phyloP scores from a whole-genome alignment of 1,140 invertebrate species.

The Ooceraea biroi region DNA sequence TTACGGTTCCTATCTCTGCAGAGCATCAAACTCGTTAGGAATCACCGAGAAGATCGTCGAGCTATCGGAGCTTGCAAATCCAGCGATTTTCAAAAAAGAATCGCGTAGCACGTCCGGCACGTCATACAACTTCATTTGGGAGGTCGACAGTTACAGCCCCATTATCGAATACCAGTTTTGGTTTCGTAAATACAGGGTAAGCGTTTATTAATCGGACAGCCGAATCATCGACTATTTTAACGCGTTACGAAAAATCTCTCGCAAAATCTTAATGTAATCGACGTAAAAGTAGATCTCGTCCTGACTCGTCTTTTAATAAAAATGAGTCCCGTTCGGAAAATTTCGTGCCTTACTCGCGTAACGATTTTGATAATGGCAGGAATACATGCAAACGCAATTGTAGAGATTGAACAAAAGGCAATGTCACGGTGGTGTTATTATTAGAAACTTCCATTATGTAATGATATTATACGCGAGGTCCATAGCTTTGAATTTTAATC shows the following conservation, averaged over 20 bases:
- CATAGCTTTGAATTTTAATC: neutral
- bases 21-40: slow-evolving; percentile 91
- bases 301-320: neutral
- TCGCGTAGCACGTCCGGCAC: slow-evolving; percentile 82
- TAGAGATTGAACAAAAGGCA: slow-evolving; percentile 35
- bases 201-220: neutral
- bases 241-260: neutral
- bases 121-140: slow-evolving; percentile 91
- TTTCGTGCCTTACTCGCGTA: slow-evolving; percentile 42
- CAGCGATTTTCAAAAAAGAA: slow-evolving; percentile 88
- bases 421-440: neutral
- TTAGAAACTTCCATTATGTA: slow-evolving; percentile 23
- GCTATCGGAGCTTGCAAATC: slow-evolving; percentile 88
- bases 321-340: neutral
- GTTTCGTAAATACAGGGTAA: slow-evolving; percentile 86
- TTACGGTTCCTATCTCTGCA: slow-evolving; percentile 92
- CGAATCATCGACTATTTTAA: neutral
- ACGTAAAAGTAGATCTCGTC: neutral
- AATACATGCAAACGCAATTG: slow-evolving; percentile 6
- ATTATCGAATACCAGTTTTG: slow-evolving; percentile 91
- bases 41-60: slow-evolving; percentile 86
- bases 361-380: slow-evolving; percentile 17
- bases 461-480: neutral
- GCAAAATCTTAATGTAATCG: slow-evolving; percentile 5
- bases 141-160: slow-evolving; percentile 91